phyloP scores from a whole-genome alignment of 2,113 vertebrate genomes.

The Nansenia antarctica region DNA sequence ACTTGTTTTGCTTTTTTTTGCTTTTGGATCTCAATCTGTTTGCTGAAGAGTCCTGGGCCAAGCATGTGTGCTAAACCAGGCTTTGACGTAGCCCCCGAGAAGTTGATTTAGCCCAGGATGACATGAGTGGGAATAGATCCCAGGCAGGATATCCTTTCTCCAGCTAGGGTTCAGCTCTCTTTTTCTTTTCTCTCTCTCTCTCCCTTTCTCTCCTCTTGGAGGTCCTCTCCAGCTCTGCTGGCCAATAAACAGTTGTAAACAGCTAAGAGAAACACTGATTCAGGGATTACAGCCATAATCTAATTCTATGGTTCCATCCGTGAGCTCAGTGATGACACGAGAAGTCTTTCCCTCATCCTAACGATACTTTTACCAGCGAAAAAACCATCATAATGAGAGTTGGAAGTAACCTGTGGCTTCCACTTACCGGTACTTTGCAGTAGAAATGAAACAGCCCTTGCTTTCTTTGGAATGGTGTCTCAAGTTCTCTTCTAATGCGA shows the following conservation, averaged over 20 bases:
- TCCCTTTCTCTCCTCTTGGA: neutral
- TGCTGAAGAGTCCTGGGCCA: neutral
- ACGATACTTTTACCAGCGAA: too few relatives aligned
- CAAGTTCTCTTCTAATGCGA: conserved; percentile 32
- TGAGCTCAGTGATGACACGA: too few relatives aligned
- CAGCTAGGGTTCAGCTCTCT: conserved; percentile 14
- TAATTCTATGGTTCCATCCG: too few relatives aligned
- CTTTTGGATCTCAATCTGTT: neutral
- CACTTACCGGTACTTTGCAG: too few relatives aligned
- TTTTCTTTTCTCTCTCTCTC: conserved; percentile 20
- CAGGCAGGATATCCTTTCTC: conserved; percentile 40
- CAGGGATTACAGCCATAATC: too few relatives aligned
- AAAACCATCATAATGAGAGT: neutral
- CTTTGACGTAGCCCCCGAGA: conserved; percentile 32
- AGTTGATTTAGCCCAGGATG: conserved; percentile 36
- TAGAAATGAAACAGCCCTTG: too few relatives aligned
- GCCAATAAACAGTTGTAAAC: conserved; percentile 9
- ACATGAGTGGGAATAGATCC: conserved; percentile 37
- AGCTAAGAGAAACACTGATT: neutral
- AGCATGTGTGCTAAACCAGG: conserved; percentile 8
- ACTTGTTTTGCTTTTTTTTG: conserved; percentile 31
- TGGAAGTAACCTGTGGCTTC: neutral
- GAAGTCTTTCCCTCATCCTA: too few relatives aligned
- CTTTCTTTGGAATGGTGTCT: too few relatives aligned
- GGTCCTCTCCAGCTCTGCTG: conserved; percentile 1